phyloP scores from a whole-genome alignment of 2,888 invertebrate species.

The Marasmarcha lunaedactyla region DNA sequence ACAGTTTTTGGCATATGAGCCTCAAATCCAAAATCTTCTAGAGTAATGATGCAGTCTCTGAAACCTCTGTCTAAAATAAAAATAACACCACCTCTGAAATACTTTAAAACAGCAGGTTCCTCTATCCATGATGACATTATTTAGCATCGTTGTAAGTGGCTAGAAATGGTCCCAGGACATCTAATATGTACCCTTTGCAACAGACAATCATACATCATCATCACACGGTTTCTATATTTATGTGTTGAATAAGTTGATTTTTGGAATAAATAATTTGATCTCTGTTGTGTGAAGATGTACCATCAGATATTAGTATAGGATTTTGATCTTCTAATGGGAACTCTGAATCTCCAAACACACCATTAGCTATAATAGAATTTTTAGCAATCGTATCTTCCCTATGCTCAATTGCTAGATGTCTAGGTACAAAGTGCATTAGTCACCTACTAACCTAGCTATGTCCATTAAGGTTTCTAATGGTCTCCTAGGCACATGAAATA shows the following conservation, averaged over 20 bases:
- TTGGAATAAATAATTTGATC: conserved; percentile 12
- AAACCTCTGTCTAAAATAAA: conserved; percentile 10
- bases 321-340: too few relatives aligned
- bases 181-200: not conserved
- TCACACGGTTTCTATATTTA: conserved; percentile 11
- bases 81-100: conserved; percentile 1
- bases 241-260: conserved; percentile 10
- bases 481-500: too few relatives aligned
- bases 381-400: too few relatives aligned
- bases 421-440: too few relatives aligned
- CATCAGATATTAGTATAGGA: conserved; percentile 8
- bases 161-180: not conserved
- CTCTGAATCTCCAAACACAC: too few relatives aligned
- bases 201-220: conserved; percentile 12
- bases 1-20: conserved; percentile 9
- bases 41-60: conserved; percentile 5
- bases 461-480: too few relatives aligned
- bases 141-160: not conserved
- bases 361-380: too few relatives aligned
- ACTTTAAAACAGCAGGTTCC: too few relatives aligned
- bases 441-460: too few relatives aligned
- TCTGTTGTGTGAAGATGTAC: conserved; percentile 9
- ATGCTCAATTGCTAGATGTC: too few relatives aligned
- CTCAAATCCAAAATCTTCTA: conserved; percentile 5
- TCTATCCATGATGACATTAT: not conserved